Percentiles rank a stretch among this genome's conserved stretches.
These are phyloP conservation scores for Tigriopus japonicus DNA, from an alignment of 1,140 invertebrate genomes.

Conservation along the genomic window DNA sequence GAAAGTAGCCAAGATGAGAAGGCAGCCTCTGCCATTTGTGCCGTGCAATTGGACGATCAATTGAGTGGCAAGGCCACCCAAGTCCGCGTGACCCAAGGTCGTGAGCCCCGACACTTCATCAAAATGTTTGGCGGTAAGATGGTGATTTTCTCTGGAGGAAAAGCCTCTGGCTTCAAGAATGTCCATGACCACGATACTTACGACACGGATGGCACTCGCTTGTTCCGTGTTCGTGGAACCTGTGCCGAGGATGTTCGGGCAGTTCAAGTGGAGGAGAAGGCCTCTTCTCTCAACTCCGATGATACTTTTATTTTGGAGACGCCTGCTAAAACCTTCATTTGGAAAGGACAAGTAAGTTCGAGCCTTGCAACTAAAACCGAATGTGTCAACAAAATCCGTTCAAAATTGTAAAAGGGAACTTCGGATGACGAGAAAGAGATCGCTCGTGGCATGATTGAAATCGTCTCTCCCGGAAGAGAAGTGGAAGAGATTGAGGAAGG, in stretches of 20 bases:
- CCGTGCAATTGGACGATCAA: conserved; percentile 36
- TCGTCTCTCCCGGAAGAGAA: conserved; percentile 33
- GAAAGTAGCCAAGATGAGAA: conserved; percentile 38
- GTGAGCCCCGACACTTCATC: conserved; percentile 53
- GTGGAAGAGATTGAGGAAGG: conserved; percentile 39
- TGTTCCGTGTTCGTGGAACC: conserved; percentile 42
- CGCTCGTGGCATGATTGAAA: conserved; percentile 31
- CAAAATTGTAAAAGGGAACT: conserved; percentile 31
- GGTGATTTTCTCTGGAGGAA: conserved; percentile 38
- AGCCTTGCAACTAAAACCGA: background rate
- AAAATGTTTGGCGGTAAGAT: conserved; percentile 52
- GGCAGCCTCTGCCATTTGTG: conserved; percentile 40
- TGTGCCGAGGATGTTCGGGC: conserved; percentile 39
- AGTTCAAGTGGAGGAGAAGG: conserved; percentile 32
- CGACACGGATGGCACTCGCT: conserved; percentile 35
- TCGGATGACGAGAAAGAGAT: conserved; percentile 42
- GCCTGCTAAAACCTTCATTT: conserved; percentile 36
- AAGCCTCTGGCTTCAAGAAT: conserved; percentile 16
- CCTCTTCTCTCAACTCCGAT: conserved; percentile 42
- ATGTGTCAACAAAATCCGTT: background rate
- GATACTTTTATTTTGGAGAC: conserved; percentile 48
- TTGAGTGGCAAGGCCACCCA: conserved; percentile 35
- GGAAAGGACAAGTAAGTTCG: conserved; percentile 40
- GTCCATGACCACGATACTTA: conserved; percentile 36
- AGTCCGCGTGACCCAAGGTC: conserved; percentile 47